phyloP scores from a whole-genome alignment of 2,888 invertebrate genomes.

The Tipula unca region DNA sequence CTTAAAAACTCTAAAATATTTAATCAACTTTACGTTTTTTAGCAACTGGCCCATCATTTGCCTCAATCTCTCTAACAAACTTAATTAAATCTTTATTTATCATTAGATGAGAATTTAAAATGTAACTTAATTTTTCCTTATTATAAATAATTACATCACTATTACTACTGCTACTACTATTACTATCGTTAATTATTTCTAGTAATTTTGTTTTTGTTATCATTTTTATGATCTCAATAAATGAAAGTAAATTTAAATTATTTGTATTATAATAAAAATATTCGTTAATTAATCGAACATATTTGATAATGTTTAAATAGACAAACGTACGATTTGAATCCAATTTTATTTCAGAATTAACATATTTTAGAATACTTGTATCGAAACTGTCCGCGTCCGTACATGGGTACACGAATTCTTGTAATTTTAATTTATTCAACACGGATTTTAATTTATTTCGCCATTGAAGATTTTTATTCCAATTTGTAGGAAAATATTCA shows the following conservation, averaged over 20 bases:
- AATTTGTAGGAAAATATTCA: conserved; percentile 57
- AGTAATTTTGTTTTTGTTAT: conserved; percentile 27
- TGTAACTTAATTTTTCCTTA: conserved; percentile 27
- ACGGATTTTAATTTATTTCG: conserved; percentile 45
- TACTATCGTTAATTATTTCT: not conserved
- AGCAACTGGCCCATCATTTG: not conserved
- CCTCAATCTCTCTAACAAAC: not conserved
- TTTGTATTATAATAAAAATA: conserved; percentile 8
- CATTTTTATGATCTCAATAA: conserved; percentile 32
- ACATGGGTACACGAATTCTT: conserved; percentile 23
- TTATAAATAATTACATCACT: conserved; percentile 32
- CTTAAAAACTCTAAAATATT: not conserved
- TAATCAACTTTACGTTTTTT: conserved; percentile 8
- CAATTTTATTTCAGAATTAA: conserved; percentile 29
- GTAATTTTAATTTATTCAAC: conserved; percentile 48
- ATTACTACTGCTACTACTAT: not conserved
- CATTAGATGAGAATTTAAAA: conserved; percentile 1
- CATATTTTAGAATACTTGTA: not conserved
- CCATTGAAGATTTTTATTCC: conserved; percentile 45
- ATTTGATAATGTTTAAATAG: not conserved
- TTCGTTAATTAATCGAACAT: not conserved
- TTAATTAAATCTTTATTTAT: not conserved
- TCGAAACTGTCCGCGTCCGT: not conserved
- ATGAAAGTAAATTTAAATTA: conserved; percentile 28
- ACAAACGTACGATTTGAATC: conserved; percentile 26